Evolutionary conservation across 1,140 invertebrate species (phyloP).

Genomic region (Plutomurus gul): DNA sequence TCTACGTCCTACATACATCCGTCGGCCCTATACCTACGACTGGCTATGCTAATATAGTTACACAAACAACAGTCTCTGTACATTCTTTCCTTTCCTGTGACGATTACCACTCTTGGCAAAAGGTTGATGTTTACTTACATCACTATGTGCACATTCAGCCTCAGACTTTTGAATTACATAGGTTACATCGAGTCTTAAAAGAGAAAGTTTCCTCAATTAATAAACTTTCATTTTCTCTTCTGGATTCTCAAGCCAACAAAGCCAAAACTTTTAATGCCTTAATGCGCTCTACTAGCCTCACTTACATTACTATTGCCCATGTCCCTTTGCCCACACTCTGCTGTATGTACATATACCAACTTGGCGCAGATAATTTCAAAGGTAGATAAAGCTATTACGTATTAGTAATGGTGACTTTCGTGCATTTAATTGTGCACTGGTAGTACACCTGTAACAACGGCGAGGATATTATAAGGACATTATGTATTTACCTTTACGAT

Average conservation of each 20-base stretch:
- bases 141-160: background rate
- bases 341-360: too few species aligned
- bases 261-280: background rate
- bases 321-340: too few species aligned
- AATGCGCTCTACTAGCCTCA: too few species aligned
- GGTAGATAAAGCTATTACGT: too few species aligned
- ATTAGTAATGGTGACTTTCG: too few species aligned
- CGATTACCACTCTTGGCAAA: background rate
- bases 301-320: too few species aligned
- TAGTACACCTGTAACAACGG: too few species aligned
- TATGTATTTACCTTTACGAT: too few species aligned
- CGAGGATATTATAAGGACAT: too few species aligned
- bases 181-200: background rate
- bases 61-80: background rate
- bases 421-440: too few species aligned
- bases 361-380: too few species aligned
- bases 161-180: background rate
- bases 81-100: constrained; percentile 9
- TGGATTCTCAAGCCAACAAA: background rate
- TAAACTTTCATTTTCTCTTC: constrained; percentile 11
- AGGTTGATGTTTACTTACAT: background rate
- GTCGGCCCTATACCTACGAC: background rate
- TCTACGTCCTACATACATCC: constrained; percentile 13
- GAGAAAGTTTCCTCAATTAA: constrained; percentile 12
- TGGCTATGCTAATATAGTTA: background rate